Base-by-base conservation (phyloP, 2,888 invertebrate genomes). In the Lamellibrachia satsuma region DNA sequence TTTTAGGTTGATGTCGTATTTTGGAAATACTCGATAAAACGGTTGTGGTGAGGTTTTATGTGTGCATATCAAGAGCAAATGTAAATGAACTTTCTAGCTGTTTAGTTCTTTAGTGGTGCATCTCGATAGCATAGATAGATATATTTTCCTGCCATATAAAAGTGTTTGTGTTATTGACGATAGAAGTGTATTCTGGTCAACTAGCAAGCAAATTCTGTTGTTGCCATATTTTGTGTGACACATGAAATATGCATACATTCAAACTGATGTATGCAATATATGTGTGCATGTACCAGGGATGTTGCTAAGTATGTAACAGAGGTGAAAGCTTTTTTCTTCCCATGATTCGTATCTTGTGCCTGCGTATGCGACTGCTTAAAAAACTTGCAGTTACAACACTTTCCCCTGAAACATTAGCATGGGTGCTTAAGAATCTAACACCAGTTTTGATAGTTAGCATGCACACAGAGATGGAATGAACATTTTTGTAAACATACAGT, bases 1-100 rank as follows among this genome's bases (percentile, higher is more conserved):
- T 22, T 22, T 75, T 75, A 75, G 75, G 75, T 75, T 75, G 75
- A 75, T 75, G 75, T n/a, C n/a, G 75, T 75, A 75, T 75, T 75
- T 75, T 75, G 15, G n/a, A 75, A 22, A 75, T 75, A 15, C n/a
- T 15, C 55, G 55, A 15, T 22, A 22, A 75, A 75, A 75, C 22
- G 22, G 75, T 75, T 22, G 22, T 22, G 75, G 75, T 75, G 75
- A 22, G 75, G 75, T 22, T 75, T 75, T 75, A 75, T 75, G 75
- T 75, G 75, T 75, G 75, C 22, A 22, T 22, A 22, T 22, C 22
- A 22, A 22, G 11, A 75, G 75, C 75, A 75, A n/a, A 75, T 75
- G 15, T 11, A 11, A 7, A 15, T 7, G 2, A 57, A 3, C 2
- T 75, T 75, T 6, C 22, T n/a, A 75, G 75, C 75, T 75, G 75